These are phyloP conservation scores for Drosophila orena DNA, from an alignment of 1,140 invertebrate species.

Conservation along the genomic window DNA sequence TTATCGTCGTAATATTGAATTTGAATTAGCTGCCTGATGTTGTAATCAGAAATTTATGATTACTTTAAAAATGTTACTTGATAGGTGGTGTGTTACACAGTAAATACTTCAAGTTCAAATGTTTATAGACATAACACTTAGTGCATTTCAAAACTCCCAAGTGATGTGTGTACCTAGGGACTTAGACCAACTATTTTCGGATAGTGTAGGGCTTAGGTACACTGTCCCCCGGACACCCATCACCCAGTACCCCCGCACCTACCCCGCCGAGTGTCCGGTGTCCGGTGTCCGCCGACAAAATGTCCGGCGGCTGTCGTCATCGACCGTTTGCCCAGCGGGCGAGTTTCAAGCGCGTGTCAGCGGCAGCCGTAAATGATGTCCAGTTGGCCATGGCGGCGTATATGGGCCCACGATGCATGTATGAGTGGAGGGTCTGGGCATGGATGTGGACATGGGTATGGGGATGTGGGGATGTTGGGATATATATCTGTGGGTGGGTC, in stretches of 20 bases:
- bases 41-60: no score
- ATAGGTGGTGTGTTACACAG: no score
- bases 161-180: background rate
- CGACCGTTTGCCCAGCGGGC: slow-evolving; percentile 55
- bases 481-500: slow-evolving; percentile 41
- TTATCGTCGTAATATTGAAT: no score
- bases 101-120: no score
- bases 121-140: no score
- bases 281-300: slow-evolving; percentile 33
- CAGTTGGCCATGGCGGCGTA: slow-evolving; percentile 40
- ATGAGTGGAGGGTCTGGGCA: background rate
- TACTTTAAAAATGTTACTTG: no score
- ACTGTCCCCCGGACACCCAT: background rate
- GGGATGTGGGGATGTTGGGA: slow-evolving; percentile 17
- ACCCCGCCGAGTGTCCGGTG: slow-evolving; percentile 15
- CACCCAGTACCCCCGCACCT: background rate
- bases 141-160: no score
- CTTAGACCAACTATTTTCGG: background rate
- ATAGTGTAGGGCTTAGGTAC: slow-evolving; percentile 4
- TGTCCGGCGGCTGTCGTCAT: slow-evolving; percentile 39
- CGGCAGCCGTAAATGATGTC: slow-evolving; percentile 77
- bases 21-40: no score
- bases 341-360: slow-evolving; percentile 71
- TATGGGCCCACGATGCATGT: background rate
- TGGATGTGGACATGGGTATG: background rate